phyloP scores from a whole-genome alignment of 2,113 vertebrate genomes.

The Probosciger aterrimus region DNA sequence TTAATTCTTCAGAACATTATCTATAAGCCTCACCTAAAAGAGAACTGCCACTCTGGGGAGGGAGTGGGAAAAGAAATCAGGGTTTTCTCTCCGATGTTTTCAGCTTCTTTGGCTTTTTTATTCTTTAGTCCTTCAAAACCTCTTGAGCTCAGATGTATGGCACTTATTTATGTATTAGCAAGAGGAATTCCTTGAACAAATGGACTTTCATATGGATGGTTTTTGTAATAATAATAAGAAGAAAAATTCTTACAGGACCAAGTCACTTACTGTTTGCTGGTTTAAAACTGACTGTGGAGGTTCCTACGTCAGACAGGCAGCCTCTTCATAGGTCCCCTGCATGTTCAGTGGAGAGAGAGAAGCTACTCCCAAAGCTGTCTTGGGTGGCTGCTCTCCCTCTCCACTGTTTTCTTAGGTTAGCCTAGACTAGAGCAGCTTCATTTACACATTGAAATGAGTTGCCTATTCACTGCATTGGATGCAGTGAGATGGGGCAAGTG shows the following conservation, averaged over 20 bases:
- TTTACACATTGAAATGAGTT: background rate
- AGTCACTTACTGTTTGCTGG: background rate
- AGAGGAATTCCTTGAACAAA: background rate
- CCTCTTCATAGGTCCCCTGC: background rate
- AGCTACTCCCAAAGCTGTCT: background rate
- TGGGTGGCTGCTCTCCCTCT: background rate
- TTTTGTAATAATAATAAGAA: background rate
- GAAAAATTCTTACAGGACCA: background rate
- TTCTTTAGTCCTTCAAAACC: background rate
- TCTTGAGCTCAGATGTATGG: background rate
- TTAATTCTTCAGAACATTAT: background rate
- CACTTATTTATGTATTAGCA: background rate
- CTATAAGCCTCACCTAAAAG: background rate
- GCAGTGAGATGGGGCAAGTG: background rate
- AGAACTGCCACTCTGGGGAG: background rate
- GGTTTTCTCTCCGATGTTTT: background rate
- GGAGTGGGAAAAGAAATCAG: background rate
- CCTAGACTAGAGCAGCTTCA: background rate
- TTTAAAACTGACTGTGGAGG: background rate
- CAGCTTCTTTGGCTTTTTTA: background rate
- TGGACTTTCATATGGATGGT: background rate
- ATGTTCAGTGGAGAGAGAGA: background rate
- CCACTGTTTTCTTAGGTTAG: background rate
- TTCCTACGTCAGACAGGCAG: fast-evolving
- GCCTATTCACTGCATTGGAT: fast-evolving